These are phyloP conservation scores for Drosophila pruinosa DNA, from an alignment of 1,140 invertebrate genomes.

Conservation along the genomic window DNA sequence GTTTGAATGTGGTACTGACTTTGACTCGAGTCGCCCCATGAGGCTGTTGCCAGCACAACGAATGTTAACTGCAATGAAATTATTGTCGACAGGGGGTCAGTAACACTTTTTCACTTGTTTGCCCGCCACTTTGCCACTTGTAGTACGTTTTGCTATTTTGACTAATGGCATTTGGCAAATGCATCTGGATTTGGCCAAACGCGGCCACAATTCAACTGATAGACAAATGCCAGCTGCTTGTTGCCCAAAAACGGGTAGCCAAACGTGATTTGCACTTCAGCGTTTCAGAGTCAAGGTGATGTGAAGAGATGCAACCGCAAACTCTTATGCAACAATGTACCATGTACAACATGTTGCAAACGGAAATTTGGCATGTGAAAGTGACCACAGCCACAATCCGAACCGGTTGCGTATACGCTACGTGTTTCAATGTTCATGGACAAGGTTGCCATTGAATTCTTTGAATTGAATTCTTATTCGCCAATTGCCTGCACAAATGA, in stretches of 20 bases:
- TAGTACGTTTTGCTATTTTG: constrained; percentile 3
- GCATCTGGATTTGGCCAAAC: constrained; percentile 35
- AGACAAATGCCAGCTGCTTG: constrained; percentile 35
- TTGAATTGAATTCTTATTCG: constrained; percentile 51
- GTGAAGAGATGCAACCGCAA: constrained; percentile 55
- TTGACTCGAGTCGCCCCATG: constrained; percentile 60
- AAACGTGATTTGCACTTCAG: constrained; percentile 29
- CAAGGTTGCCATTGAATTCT: constrained; percentile 59
- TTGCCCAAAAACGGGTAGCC: constrained; percentile 25
- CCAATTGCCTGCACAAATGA: constrained; percentile 59
- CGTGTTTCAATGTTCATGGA: constrained; percentile 44
- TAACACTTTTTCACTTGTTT: constrained; percentile 23
- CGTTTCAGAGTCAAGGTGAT: constrained; percentile 74
- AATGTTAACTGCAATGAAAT: constrained; percentile 64
- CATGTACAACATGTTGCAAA: constrained; percentile 32
- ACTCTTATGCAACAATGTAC: constrained; percentile 57
- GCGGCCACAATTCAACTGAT: not conserved
- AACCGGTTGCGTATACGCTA: constrained; percentile 72
- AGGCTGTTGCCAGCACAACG: constrained; percentile 48
- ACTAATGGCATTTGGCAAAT: constrained; percentile 34
- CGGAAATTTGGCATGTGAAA: constrained; percentile 75
- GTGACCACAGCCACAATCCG: constrained; percentile 28
- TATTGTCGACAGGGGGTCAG: constrained; percentile 31
- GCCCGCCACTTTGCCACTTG: constrained; percentile 4
- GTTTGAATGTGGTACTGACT: constrained; percentile 94